phyloP scores from a whole-genome alignment of 2,888 invertebrate species.

The Portevinia maculata region DNA sequence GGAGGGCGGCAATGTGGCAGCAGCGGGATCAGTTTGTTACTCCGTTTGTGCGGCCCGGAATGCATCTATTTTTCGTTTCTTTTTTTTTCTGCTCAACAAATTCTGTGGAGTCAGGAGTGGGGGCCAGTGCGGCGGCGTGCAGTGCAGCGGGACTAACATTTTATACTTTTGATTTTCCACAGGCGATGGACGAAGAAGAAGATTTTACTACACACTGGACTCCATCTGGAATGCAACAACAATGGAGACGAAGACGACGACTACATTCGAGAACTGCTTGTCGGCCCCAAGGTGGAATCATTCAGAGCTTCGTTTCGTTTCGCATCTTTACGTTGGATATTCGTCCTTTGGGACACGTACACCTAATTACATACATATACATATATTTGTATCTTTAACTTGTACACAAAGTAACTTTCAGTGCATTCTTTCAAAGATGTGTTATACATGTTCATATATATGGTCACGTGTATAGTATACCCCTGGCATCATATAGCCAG shows the following conservation, averaged over 20 bases:
- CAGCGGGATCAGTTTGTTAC: constrained; percentile 72
- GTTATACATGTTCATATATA: constrained; percentile 48
- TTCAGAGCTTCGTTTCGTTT: constrained; percentile 71
- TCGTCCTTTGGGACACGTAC: constrained; percentile 72
- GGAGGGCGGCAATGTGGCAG: constrained; percentile 71
- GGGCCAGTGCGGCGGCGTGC: background rate
- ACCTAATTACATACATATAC: constrained; percentile 7
- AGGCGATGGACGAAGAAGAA: constrained; percentile 47
- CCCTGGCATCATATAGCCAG: constrained; percentile 22
- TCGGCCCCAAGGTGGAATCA: constrained; percentile 72
- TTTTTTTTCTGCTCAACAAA: constrained; percentile 3
- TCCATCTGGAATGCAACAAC: constrained; percentile 65
- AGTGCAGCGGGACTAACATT: constrained; percentile 22
- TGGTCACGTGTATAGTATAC: constrained; percentile 30
- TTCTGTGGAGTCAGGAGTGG: no score
- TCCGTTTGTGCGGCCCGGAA: constrained; percentile 69
- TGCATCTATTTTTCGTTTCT: constrained; percentile 70
- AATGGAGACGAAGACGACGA: constrained; percentile 30
- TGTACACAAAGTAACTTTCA: constrained; percentile 5
- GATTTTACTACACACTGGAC: constrained; percentile 47
- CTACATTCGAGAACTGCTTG: constrained; percentile 44
- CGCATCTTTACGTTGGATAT: constrained; percentile 67
- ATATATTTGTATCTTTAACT: background rate
- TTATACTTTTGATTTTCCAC: constrained; percentile 73
- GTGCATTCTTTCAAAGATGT: constrained; percentile 62